Evolutionary conservation across 2,797 vertebrate species (phyloP).

Genomic region (Micromesistius poutassou): DNA sequence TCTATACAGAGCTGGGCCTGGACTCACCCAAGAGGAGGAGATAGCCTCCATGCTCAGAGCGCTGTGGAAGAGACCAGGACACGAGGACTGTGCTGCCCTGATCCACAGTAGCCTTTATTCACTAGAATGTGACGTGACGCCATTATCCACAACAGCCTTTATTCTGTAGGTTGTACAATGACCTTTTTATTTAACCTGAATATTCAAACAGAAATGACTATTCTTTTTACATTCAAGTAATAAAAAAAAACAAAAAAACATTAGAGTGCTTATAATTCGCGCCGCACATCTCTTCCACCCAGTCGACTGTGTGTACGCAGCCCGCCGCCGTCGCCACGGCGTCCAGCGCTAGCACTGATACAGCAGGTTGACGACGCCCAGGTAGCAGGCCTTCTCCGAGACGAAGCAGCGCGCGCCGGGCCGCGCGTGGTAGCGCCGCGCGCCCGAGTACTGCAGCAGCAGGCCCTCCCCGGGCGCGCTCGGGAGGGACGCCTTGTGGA

Average conservation of each 20-base stretch:
- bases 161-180: not conserved
- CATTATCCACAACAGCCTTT: not conserved
- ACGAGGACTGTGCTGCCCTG: not conserved
- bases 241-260: too few relatives aligned
- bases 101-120: not conserved
- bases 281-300: too few relatives aligned
- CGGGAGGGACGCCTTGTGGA: slow-evolving; percentile 64
- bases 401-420: slow-evolving; percentile 78
- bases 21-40: slow-evolving; percentile 47
- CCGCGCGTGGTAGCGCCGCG: slow-evolving; percentile 67
- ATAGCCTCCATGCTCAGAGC: not conserved
- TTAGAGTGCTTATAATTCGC: not conserved
- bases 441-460: slow-evolving; percentile 78
- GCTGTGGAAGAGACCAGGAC: not conserved
- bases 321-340: not conserved
- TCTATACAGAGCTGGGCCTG: slow-evolving; percentile 81
- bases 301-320: too few relatives aligned
- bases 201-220: too few relatives aligned
- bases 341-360: slow-evolving; percentile 72
- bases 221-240: too few relatives aligned
- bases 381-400: slow-evolving; percentile 88
- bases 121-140: not conserved
- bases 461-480: slow-evolving; percentile 83
- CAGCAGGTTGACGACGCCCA: slow-evolving; percentile 77
- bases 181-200: not conserved